Conservation (phyloP, 2,797 vertebrate genomes). For the Tachyglossus aculeatus region DNA sequence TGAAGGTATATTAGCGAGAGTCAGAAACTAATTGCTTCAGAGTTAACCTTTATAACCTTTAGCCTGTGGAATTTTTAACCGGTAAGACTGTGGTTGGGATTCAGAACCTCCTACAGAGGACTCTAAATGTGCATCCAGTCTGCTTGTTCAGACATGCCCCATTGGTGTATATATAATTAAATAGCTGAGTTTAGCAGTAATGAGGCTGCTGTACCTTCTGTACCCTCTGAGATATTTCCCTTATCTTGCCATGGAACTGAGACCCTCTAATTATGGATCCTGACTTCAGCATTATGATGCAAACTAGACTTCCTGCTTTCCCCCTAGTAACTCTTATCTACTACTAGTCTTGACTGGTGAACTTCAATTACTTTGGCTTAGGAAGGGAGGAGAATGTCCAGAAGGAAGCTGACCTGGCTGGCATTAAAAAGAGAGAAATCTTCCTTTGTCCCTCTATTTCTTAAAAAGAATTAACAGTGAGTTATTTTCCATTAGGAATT, state of each 20-base stretch:
- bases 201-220: not conserved
- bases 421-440: constrained; percentile 34
- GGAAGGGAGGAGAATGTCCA: constrained; percentile 35
- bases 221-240: constrained; percentile 26
- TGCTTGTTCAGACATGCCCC: constrained; percentile 25
- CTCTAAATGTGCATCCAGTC: constrained; percentile 17
- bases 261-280: constrained; percentile 46
- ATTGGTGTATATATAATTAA: constrained; percentile 19
- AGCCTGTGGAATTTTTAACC: constrained; percentile 36
- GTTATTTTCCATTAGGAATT: constrained; percentile 55
- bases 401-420: constrained; percentile 29
- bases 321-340: constrained; percentile 56
- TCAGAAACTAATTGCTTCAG: constrained; percentile 13
- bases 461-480: constrained; percentile 39
- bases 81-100: constrained; percentile 19
- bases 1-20: constrained; percentile 25
- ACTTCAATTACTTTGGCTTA: constrained; percentile 50
- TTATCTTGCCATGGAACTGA: constrained; percentile 41
- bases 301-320: constrained; percentile 41
- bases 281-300: constrained; percentile 48
- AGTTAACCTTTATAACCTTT: constrained; percentile 61
- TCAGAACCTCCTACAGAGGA: constrained; percentile 17
- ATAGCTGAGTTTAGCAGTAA: constrained; percentile 17
- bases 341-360: constrained; percentile 28
- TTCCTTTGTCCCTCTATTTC: constrained; percentile 25